Evolutionary conservation across 2,113 vertebrate species (phyloP), one percentile per base, ranked within the genome.

Genomic region (Calyptommatus sinebrachiatus): DNA sequence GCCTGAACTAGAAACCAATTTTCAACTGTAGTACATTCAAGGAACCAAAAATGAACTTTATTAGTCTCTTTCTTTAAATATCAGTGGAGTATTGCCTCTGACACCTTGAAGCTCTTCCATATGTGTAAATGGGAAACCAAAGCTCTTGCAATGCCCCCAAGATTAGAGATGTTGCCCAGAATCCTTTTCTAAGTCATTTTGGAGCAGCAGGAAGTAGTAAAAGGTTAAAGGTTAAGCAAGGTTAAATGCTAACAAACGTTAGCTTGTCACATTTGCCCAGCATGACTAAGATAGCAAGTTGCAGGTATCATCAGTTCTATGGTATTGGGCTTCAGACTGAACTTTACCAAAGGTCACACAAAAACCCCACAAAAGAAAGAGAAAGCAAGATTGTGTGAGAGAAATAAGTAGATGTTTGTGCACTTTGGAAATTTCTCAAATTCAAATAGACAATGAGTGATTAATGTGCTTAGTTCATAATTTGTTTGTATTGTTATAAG

Each of bases 31-130:
- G 83, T 41, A 0, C 65, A 35, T 86, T 78, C 82, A 87, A 83
- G 82, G 78, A 89, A 84, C 85, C 91, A 82, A 87, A 92, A 85
- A 84, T 90, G 90, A 79, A 90, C 88, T 88, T 83, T 76, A 83
- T 83, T 89, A 83, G 4, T 89, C 88, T 83, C 84, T 86, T 91
- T 88, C 67, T 80, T 83, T 88, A 91, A 80, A 83, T 50, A 71
- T 81, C 2, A 0, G 69, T 41, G 14, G 31, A 61, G 9, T 82
- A 93, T 93, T 91, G 83, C 76, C 81, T 72, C 46, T 90, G 90
- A 90, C 91, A 89, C 65, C 53, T 77, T 0, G 20, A 90, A 89
- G 84, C 88, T 88, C 85, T 91, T 88, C 89, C 87, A 83, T 88
- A 85, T 85, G 88, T 81, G 87, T 71, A 14, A 28, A 16, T 0